Conservation (phyloP, 2,888 invertebrate genomes). For the Achlya flavicornis region DNA sequence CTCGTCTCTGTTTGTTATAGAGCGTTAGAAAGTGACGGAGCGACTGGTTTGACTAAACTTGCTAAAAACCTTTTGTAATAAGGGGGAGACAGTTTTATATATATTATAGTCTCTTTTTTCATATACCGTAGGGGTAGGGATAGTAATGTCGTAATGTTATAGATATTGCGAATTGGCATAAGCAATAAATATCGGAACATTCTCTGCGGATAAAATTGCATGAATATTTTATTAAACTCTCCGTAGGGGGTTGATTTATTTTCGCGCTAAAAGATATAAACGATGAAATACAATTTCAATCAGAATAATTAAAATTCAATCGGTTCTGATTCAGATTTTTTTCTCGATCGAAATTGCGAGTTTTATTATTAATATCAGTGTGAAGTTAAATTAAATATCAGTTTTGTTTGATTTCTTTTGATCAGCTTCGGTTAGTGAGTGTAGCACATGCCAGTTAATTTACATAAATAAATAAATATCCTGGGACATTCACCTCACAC, state of each 20-base stretch:
- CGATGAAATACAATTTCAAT: slow-evolving; percentile 4
- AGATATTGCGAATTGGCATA: slow-evolving; percentile 18
- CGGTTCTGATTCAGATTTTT: not conserved
- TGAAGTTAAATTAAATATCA: not conserved
- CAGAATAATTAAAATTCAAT: not conserved
- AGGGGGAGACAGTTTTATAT: too few species aligned
- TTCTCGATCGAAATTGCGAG: not conserved
- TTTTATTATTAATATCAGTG: not conserved
- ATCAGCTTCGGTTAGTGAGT: not conserved
- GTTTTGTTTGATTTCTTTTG: not conserved
- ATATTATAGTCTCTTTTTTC: too few species aligned
- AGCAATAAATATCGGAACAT: slow-evolving; percentile 18
- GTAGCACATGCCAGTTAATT: too few species aligned
- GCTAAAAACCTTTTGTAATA: too few species aligned
- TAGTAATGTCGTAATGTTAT: slow-evolving; percentile 10
- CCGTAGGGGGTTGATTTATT: slow-evolving; percentile 5
- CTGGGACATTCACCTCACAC: too few species aligned
- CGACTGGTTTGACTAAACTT: too few species aligned
- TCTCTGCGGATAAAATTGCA: slow-evolving; percentile 10
- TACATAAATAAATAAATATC: too few species aligned
- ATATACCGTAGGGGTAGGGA: not conserved
- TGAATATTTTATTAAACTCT: slow-evolving; percentile 13
- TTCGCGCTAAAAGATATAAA: slow-evolving; percentile 6
- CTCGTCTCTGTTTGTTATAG: too few species aligned
- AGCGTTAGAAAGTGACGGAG: too few species aligned